Evolutionary conservation across 2,113 vertebrate species (phyloP).

Genomic region (Drymodes brunneopygia): DNA sequence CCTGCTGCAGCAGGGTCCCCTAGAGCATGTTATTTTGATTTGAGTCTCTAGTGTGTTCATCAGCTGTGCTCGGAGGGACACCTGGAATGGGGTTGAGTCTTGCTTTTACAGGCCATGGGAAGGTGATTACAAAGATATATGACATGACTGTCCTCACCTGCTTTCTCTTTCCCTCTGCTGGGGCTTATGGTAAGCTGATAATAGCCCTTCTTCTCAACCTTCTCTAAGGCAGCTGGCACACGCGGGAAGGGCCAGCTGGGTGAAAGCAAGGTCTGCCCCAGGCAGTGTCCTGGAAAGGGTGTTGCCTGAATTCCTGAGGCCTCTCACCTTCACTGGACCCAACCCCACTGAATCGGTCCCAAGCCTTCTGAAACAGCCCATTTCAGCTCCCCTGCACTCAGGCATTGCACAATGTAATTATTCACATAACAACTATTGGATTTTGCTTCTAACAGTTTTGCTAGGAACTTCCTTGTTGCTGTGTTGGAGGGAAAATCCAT

Average conservation of each 20-base stretch:
- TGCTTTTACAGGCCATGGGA: background rate
- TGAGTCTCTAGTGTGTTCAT: background rate
- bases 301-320: background rate
- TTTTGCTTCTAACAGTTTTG: background rate
- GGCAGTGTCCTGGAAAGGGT: background rate
- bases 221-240: background rate
- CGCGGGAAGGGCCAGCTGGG: background rate
- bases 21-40: background rate
- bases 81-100: background rate
- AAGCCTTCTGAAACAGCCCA: background rate
- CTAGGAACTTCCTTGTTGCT: slow-evolving; percentile 13
- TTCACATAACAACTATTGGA: background rate
- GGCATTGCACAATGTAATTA: background rate
- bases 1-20: background rate
- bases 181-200: background rate
- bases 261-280: background rate
- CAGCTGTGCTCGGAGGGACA: background rate
- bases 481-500: background rate
- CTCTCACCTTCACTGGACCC: background rate
- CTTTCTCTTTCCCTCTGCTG: background rate
- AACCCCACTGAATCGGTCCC: background rate
- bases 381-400: background rate
- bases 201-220: background rate
- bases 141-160: background rate
- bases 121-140: background rate